Conservation (phyloP, 2,888 invertebrate species). For the Margaritifera margaritifera region DNA sequence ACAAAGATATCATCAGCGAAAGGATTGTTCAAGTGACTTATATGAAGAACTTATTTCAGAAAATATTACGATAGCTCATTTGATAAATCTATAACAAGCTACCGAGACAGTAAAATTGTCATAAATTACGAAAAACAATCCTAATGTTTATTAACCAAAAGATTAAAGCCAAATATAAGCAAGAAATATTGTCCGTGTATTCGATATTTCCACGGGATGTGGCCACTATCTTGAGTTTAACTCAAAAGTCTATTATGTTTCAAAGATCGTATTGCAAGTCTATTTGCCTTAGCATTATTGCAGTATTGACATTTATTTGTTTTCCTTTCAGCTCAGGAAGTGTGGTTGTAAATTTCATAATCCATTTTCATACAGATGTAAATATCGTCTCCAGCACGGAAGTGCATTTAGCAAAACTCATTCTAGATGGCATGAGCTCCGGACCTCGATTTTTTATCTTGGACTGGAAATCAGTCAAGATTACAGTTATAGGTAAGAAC, state of each 20-base stretch:
- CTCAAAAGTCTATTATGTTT: background rate
- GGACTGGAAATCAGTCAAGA: constrained; percentile 16
- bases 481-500: constrained; percentile 27
- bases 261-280: background rate
- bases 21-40: too few species aligned
- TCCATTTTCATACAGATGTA: constrained; percentile 38
- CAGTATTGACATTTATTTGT: constrained; percentile 1
- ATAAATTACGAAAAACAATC: too few species aligned
- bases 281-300: background rate
- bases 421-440: constrained; percentile 28
- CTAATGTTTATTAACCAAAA: too few species aligned
- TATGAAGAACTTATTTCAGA: too few species aligned
- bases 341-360: constrained; percentile 43
- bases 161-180: too few species aligned
- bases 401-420: constrained; percentile 22
- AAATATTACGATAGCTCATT: too few species aligned
- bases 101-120: too few species aligned
- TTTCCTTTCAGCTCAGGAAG: constrained; percentile 52
- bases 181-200: too few species aligned
- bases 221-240: too few species aligned
- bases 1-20: too few species aligned
- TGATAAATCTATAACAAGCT: too few species aligned
- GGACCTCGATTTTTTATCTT: constrained; percentile 24
- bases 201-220: background rate
- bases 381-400: constrained; percentile 26